phyloP scores from a whole-genome alignment of 1,140 invertebrate genomes.

The Papilio helenus region DNA sequence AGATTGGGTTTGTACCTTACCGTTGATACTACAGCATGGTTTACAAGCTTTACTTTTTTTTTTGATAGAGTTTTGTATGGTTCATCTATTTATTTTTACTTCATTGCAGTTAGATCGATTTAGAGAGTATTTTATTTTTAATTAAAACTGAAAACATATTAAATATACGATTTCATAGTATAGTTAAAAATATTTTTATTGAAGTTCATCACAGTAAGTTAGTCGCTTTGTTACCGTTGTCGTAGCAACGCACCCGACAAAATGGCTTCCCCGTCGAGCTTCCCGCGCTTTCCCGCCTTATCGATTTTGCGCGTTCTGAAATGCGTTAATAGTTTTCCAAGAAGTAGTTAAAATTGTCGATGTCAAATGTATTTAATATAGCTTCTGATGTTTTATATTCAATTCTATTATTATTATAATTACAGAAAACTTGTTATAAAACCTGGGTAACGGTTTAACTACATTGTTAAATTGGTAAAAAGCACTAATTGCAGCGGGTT shows the following conservation, averaged over 20 bases:
- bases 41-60: not conserved
- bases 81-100: not conserved
- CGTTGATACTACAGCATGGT: not conserved
- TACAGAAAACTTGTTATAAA: not conserved
- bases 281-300: conserved; percentile 63
- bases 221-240: conserved; percentile 43
- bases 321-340: not conserved
- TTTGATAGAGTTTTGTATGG: not conserved
- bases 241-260: conserved; percentile 51
- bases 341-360: not conserved
- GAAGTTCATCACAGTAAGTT: not conserved
- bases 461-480: not conserved
- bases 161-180: not conserved
- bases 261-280: conserved; percentile 49
- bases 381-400: not conserved
- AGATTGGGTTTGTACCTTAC: conserved; percentile 3
- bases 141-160: not conserved
- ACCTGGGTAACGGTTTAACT: not conserved
- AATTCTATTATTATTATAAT: no score
- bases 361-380: not conserved
- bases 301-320: conserved; percentile 59
- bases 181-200: not conserved
- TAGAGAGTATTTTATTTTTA: not conserved
- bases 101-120: not conserved
- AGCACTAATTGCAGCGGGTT: not conserved